These are phyloP conservation scores for Microplitis demolitor DNA, from an alignment of 1,140 invertebrate genomes.

Conservation along the genomic window DNA sequence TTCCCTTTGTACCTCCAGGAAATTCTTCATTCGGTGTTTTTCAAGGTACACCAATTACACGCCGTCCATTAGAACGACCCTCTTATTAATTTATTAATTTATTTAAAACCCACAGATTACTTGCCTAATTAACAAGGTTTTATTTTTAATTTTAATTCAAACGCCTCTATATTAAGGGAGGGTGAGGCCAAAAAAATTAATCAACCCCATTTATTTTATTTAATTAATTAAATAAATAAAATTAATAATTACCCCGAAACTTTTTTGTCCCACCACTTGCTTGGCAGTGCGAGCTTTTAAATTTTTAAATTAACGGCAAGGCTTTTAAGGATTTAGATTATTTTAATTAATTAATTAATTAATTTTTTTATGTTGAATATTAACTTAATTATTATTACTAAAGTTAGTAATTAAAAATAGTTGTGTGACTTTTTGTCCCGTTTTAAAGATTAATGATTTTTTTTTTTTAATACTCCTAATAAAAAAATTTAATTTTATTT, in stretches of 20 bases:
- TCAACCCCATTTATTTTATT: background rate
- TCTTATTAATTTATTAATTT: constrained; percentile 10
- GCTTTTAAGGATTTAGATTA: too few relatives aligned
- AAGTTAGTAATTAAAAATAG: too few relatives aligned
- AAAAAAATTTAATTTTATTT: too few relatives aligned
- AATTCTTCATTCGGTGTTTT: constrained; percentile 22
- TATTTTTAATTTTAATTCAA: background rate
- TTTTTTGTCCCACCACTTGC: constrained; percentile 34
- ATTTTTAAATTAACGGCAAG: constrained; percentile 23
- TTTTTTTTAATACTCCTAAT: background rate
- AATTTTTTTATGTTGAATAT: background rate
- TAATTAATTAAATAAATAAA: too few relatives aligned
- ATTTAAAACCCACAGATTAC: constrained; percentile 6
- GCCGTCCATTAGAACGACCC: constrained; percentile 1
- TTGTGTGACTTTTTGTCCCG: too few relatives aligned
- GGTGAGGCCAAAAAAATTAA: background rate
- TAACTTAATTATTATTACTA: background rate
- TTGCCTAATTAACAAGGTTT: constrained; percentile 21
- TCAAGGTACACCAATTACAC: constrained; percentile 27
- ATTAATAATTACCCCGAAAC: background rate
- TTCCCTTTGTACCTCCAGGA: constrained; percentile 27
- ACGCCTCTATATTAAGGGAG: background rate
- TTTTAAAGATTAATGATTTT: background rate
- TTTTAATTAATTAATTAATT: constrained; percentile 24
- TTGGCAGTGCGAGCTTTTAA: constrained; percentile 44